Evolutionary conservation across 2,797 vertebrate genomes (phyloP), one percentile per base, ranked within the genome.

Genomic region (Atherinosoma microstoma): DNA sequence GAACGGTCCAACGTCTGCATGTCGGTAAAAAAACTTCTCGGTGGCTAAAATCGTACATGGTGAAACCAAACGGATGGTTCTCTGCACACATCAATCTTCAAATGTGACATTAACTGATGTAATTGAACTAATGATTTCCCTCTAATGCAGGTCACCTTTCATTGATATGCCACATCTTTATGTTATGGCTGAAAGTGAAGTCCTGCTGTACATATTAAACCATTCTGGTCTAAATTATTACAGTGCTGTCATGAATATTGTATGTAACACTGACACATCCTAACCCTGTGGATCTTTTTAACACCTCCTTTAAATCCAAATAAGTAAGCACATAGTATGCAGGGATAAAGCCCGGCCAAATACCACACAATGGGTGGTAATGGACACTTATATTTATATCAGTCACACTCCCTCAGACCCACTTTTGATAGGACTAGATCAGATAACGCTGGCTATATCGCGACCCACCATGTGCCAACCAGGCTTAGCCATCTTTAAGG

Each of bases 381-480:
- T 20, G 49, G 40, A 67, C 29, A 71, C 54, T 72, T 56, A 77
- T 11, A 64, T 57, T 79, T 12, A 51, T 62, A 71, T 73, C 36
- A 38, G 49, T 42, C 76, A 10, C 76, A 68, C 72, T 72, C 76
- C 47, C 70, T 72, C 73, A 78, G 36, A 63, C 51, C 3, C 64
- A 72, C 71, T 78, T 87, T 89, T 16, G 88, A 90, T 87, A 90
- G 85, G 79, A 61, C 70, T 51, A 49, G 56, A 84, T 90, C 53
- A 51, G 84, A 85, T 82, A 86, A 79, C 83, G 58, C 58, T 8
- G 66, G 34, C 61, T 67, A 7, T 86, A 82, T 87, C 69, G 6
- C 78, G 75, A 58, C 79, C 70, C 24, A 40, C 79, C 75, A 67
- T 80, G 68, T 65, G 76, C 67, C 73, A 60, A 18, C 67, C 61